Evolutionary conservation across 2,113 vertebrate species (phyloP), one percentile per base, ranked within the genome.

Genomic region (Tringa solitaria): DNA sequence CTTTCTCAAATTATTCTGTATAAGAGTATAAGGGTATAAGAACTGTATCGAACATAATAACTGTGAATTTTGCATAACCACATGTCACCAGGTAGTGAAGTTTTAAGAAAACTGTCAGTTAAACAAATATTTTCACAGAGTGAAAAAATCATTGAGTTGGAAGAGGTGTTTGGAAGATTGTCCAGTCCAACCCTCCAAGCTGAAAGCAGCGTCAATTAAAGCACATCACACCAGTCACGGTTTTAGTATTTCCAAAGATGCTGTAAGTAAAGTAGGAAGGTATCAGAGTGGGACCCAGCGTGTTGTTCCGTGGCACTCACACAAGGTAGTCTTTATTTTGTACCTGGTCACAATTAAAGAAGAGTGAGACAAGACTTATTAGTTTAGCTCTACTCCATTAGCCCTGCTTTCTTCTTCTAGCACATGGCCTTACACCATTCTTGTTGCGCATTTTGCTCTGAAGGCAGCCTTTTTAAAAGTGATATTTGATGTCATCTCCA

Each of bases 171-270:
- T 87, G 41, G 37, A 68, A 83, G 8, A 45, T 8, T 85, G 7
- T 4, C 22, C 65, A 23, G 5, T 86, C 19, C 46, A 86, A 35
- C 0, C 0, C 2, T 1, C 3, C 11, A 9, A 60, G 30, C 22
- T 69, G 10, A 76, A 56, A 75, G 22, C 8, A 80, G 8, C 3
- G 9, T 76, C 61, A 69, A 3, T 23, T 37, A 76, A 3, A 67
- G 12, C 7, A 64, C 0, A 0, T 39, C 89, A 10, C 8, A 76
- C 32, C 5, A 80, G 21, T 24, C 32, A 73, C 20, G 7, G 24
- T 83, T 88, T 83, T 50, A 27, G 4, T 51, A 43, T 37, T 2
- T 68, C 15, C 26, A 46, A 59, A 33, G 12, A 50, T 45, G 21
- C 3, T 82, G 2, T 69, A 67, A 82, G 8, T 41, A 35, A 43